phyloP scores from a whole-genome alignment of 2,797 vertebrate species.

The Trematomus bernacchii region DNA sequence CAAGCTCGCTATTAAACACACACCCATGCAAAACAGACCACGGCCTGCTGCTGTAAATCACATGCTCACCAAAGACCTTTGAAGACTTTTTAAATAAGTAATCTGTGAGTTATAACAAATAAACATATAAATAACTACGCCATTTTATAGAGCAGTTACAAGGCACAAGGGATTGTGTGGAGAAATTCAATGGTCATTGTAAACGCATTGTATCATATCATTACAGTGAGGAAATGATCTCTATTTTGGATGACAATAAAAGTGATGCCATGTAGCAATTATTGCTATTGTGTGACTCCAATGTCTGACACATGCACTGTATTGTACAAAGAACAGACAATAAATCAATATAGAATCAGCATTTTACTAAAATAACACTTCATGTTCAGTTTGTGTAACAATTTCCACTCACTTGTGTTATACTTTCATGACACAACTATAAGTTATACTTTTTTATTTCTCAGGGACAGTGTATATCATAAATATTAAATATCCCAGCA shows the following conservation, averaged over 20 bases:
- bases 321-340: conserved; percentile 34
- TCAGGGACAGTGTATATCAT: too few species aligned
- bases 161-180: conserved; percentile 62
- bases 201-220: conserved; percentile 64
- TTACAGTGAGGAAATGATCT: conserved; percentile 67
- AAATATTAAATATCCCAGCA: too few species aligned
- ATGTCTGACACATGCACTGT: conserved; percentile 39
- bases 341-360: conserved; percentile 46
- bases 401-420: conserved; percentile 24
- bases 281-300: conserved; percentile 68
- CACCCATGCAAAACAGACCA: conserved; percentile 68
- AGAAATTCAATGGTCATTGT: conserved; percentile 64
- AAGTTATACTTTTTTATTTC: conserved; percentile 46
- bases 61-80: conserved; percentile 69
- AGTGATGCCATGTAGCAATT: conserved; percentile 68
- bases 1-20: conserved; percentile 72
- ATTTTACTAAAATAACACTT: conserved; percentile 52
- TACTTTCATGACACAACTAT: conserved; percentile 27
- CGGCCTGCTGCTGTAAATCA: conserved; percentile 77
- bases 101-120: conserved; percentile 72
- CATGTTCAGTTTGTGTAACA: conserved; percentile 46
- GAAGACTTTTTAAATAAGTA: conserved; percentile 63
- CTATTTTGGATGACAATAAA: conserved; percentile 75
- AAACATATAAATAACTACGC: conserved; percentile 76
- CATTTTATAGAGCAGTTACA: conserved; percentile 65